These are phyloP conservation scores for Ctenopoma multispine DNA, from an alignment of 2,797 vertebrate species.

Conservation along the genomic window DNA sequence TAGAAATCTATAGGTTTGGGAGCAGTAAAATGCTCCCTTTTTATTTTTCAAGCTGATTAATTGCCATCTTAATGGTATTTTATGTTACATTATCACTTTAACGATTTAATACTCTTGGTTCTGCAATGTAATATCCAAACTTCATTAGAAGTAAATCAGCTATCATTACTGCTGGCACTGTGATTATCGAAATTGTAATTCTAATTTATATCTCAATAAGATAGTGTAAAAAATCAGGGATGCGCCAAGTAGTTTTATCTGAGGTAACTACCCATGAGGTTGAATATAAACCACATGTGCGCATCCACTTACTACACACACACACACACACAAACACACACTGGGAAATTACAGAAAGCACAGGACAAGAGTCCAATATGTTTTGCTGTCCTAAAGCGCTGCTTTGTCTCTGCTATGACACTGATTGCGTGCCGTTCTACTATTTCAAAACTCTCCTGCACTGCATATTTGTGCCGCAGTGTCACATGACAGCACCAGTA, in stretches of 20 bases:
- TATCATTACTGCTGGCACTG: constrained; percentile 73
- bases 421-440: not conserved
- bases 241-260: constrained; percentile 55
- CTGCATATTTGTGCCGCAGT: not conserved
- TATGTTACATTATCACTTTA: constrained; percentile 82
- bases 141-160: constrained; percentile 84
- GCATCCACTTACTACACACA: not conserved
- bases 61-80: constrained; percentile 79
- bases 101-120: constrained; percentile 79
- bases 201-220: constrained; percentile 71
- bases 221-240: constrained; percentile 44
- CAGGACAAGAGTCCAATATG: constrained; percentile 39
- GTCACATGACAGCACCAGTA: constrained; percentile 1
- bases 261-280: constrained; percentile 17
- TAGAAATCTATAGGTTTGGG: constrained; percentile 61
- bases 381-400: constrained; percentile 40
- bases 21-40: constrained; percentile 65
- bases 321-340: constrained; percentile 8
- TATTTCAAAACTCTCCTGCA: constrained; percentile 3
- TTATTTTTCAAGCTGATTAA: constrained; percentile 80
- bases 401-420: constrained; percentile 8
- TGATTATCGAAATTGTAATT: constrained; percentile 78
- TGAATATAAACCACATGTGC: not conserved
- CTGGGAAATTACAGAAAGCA: constrained; percentile 26
- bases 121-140: constrained; percentile 77